phyloP scores from a whole-genome alignment of 2,797 vertebrate species.

The Thalassophryne amazonica region DNA sequence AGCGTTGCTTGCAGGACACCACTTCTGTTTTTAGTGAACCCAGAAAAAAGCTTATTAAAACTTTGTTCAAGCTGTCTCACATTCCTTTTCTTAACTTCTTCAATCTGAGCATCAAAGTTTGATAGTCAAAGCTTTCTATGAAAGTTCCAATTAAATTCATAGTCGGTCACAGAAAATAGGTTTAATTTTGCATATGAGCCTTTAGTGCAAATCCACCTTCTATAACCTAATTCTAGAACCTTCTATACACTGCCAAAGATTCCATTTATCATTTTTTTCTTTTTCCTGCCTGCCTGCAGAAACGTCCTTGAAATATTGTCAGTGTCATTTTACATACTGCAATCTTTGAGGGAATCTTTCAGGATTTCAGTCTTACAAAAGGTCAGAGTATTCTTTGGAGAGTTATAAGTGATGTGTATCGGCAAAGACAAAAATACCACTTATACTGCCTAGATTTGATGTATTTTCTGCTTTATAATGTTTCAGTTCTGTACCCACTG shows the following conservation, averaged over 20 bases:
- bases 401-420: no score
- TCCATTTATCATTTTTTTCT: not conserved
- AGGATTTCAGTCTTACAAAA: not conserved
- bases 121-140: not conserved
- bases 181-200: not conserved
- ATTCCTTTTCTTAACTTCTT: no score
- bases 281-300: not conserved
- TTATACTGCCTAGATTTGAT: no score
- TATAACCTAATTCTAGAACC: no score
- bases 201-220: not conserved
- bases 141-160: not conserved
- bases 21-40: conserved; percentile 36
- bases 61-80: not conserved
- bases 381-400: no score
- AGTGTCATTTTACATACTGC: no score
- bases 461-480: not conserved
- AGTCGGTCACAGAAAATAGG: not conserved
- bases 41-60: not conserved
- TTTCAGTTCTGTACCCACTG: not conserved
- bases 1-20: not conserved
- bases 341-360: no score
- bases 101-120: not conserved
- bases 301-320: no score
- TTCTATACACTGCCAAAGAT: no score
- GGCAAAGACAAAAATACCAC: no score